Evolutionary conservation across 2,888 invertebrate species (phyloP), one percentile per base, ranked within the genome.

Genomic region (Cheilosia pagana): DNA sequence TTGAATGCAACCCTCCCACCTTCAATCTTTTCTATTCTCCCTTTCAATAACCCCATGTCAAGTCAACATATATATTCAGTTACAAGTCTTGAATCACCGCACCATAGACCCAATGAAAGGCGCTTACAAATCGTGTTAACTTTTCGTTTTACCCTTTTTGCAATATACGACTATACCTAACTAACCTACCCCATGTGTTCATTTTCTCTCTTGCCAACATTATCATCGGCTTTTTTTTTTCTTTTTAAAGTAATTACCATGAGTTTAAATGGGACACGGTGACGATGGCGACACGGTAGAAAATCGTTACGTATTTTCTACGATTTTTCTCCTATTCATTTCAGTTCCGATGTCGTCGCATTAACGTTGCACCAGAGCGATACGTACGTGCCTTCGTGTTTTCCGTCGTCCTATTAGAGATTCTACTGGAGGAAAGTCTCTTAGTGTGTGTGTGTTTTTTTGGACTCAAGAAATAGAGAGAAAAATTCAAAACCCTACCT

Each of bases 231-330:
- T 68, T 68, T 68, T 74, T 67, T 68, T 63, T 68, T 74, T 67
- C 63, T 63, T 68, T 63, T 63, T 63, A 78, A 74, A 83, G 74
- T 74, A 83, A 83, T 83, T 83, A 83, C 57, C 60, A 48, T 74
- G 35, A 57, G 48, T 55, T 78, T 39, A 83, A 78, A 63, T 78
- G 67, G 78, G 52, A 74, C 79, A 79, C 41, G 19, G 41, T 50
- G 50, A 50, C 50, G 12, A 50, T 21, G 23, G 21, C 50, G 21
- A 48, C 41, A 41, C 48, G 50, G 43, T 53, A n/a, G 50, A 79
- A 85, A 75, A 79, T 74, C 74, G 79, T 63, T 63, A 65, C 57
- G 31, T 75, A 65, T 63, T 78, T 79, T 79, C 71, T 14, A 68
- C 50, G 68, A 78, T 74, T 83, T 67, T 63, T 68, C 57, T 68